Evolutionary conservation across 2,797 vertebrate species (phyloP), one percentile per base, ranked within the genome.

Genomic region (Eleutherodactylus coqui): DNA sequence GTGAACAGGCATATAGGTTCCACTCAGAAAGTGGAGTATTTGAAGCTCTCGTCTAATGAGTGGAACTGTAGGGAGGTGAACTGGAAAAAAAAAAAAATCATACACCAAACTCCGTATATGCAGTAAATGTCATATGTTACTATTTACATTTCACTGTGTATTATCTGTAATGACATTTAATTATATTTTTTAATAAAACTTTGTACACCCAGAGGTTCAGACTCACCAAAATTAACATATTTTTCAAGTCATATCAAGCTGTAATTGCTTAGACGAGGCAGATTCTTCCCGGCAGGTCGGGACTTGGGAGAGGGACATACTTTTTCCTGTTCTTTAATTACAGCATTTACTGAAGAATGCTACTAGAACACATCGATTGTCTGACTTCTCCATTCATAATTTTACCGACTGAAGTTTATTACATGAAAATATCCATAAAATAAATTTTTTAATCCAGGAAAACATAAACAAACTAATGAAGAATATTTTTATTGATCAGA

Each of bases 291-390:
- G 17, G 76, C 78, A 81, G 78, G 85, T 75, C 75, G n/a, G 29
- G 72, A 75, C 78, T 45, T 81, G 85, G 62, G 34, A 58, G 16
- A 34, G 43, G 45, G 82, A 75, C 70, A 53, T 73, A 73, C 41
- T 62, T 86, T 86, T 84, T 73, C 51, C 78, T 62, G 41, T 49
- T 36, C 49, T 75, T 81, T 82, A 82, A 86, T 86, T 86, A 81
- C 32, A 86, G 41, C 78, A 34, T 82, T 81, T 86, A 81, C 9
- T 51, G 32, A 75, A 82, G 55, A 86, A 86, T 81, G 85, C 78
- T 51, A 60, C 58, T 81, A 62, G 62, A 75, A 27, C 41, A 38
- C 75, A 86, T 41, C 72, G 29, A 47, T 58, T 45, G 36, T 75
- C 29, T 27, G 43, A n/a, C 49, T 69, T 14, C 41, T 77, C 79